Evolutionary conservation across 2,888 invertebrate species (phyloP), one percentile per base, ranked within the genome.

Genomic region (Drosophila multiciliata): DNA sequence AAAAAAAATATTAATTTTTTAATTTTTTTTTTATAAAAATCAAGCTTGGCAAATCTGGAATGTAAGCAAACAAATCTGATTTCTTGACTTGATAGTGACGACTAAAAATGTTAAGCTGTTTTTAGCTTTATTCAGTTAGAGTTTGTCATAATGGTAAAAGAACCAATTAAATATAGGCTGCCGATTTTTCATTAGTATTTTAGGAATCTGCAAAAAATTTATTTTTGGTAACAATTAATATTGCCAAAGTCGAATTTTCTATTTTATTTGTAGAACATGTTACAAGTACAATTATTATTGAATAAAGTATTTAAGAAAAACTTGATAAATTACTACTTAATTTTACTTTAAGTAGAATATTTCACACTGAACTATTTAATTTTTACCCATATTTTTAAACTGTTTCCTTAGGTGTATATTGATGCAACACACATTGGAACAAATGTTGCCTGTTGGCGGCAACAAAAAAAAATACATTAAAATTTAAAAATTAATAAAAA

Each of bases 371-470:
- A 4, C 45, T 20, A n/a, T 32, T 26, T 33, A n/a, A 60, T 48
- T 49, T 49, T n/a, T 26, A 29, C 29, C 49, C 32, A 32, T 26
- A 29, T 35, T 65, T 65, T 26, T 33, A 33, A 65, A 38, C 17
- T 35, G 17, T 45, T 57, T 57, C 32, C 32, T 29, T 36, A 52
- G 3, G 11, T 9, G 17, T 49, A 1, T 32, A 57, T 66, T 32
- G 57, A 36, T 11, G 42, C 23, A 66, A n/a, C 42, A 54, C 45
- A 52, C 42, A 32, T 61, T 55, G 38, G 45, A 42, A 33, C 52
- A 36, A 40, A 59, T 55, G 4, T 57, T 57, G 55, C 38, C 52
- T 35, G 42, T 54, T 36, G 63, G 55, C 73, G 75, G 62, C 78
- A 57, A 23, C 52, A 62, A 38, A 33, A 38, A 42, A 36, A 33